Evolutionary conservation across 2,888 invertebrate species (phyloP), one percentile per base, ranked within the genome.

Genomic region (Caenorhabditis sp.): DNA sequence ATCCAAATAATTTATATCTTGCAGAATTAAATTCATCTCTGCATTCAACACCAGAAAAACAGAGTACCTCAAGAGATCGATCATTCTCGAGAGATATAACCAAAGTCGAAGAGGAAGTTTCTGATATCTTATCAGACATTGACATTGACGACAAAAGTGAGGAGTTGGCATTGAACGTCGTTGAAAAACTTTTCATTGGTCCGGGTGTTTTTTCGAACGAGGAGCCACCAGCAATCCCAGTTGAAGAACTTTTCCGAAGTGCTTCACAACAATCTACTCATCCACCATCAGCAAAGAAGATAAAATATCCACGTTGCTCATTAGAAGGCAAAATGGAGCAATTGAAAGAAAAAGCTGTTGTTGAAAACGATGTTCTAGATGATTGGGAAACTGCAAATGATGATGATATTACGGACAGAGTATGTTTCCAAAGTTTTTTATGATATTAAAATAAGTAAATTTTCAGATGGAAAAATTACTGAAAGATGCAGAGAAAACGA

Each of bases 301-400:
- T 53, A 3, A 4, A 14, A 53, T 53, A 17, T 21, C 58, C 31
- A 38, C 36, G 38, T 36, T 31, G 25, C n/a, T 36, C 23, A 4
- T 38, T 21, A 14, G 36, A 31, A 36, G 36, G 5, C 1, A 21
- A 20, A 10, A 58, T 38, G 38, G 21, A 58, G 2, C 38, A 38
- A 21, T 14, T 21, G 12, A 58, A 36, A 20, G 38, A 31, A 21
- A 53, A 43, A 14, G 7, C 17, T 21, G n/a, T n/a, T 36, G 63
- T 60, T 52, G 60, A 67, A 63, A 64, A 68, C 25, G 59, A 64
- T 26, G 65, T 72, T 1, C 21, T 72, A 7, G 73, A 73, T 36
- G 68, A 68, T 43, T 73, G 73, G 73, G 73, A 73, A 25, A 73
- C 73, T 14, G 73, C 69, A 7, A 65, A 73, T 54, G 73, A 69